Base-by-base conservation (phyloP, 1,140 invertebrate species). In the Antheraea pernyi region DNA sequence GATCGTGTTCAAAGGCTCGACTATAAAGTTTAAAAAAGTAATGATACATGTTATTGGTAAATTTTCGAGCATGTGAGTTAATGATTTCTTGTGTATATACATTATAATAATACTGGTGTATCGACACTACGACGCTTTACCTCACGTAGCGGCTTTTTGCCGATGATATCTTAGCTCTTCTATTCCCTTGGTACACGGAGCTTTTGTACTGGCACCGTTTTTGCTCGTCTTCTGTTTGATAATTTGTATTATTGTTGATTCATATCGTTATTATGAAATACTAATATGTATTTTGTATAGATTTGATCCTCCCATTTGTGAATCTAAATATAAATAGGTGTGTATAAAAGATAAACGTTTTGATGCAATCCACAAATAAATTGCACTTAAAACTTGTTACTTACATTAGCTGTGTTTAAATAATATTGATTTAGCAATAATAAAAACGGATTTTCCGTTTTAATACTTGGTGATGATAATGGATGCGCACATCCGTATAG, bases 101-200 rank as follows among this genome's bases (percentile, higher is more conserved):
- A 30, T 30, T n/a, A 30, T 30, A 30, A 30, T 30, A 30, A 30
- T 30, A 30, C 22, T 61, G 7, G 8, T 22, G 16, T 53, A 11
- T 13, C 46, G 46, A 53, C 13, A 53, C 5, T 16, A 53, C 13
- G 46, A 16, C 46, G 11, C 16, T 53, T 19, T 39, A 69, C 67
- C 67, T 22, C 42, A 53, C 67, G 72, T 79, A 79, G 72, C 77
- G 75, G 77, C 71, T 71, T 62, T 53, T 61, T 48, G 46, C 42
- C 66, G 71, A 73, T 77, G 69, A 72, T 68, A 79, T 73, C 73
- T 74, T 71, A 22, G 13, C 53, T 73, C 70, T 75, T 80, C 70
- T 78, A 74, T 67, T 78, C 65, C 67, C 72, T 73, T 75, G 71
- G 71, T 75, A 72, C 71, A 60, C 19, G 64, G 61, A 71, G 66